These are phyloP conservation scores for Recurvirostra avosetta DNA, from an alignment of 2,113 vertebrate species.

Conservation along the genomic window DNA sequence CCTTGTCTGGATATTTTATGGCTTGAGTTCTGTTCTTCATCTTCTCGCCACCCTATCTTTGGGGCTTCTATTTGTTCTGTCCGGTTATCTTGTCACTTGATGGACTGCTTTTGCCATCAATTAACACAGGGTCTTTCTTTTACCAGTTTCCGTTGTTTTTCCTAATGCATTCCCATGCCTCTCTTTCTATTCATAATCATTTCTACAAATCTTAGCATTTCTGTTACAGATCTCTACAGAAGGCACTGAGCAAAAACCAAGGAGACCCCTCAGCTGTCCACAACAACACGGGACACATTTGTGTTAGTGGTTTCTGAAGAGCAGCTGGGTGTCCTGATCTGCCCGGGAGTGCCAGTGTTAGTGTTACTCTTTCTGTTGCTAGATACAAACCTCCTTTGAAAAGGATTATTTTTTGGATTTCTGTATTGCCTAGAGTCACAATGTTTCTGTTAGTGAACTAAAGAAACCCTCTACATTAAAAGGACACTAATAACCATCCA, in stretches of 20 bases:
- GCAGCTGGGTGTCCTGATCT: neutral
- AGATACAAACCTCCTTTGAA: neutral
- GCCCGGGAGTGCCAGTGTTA: neutral
- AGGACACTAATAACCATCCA: too few species aligned
- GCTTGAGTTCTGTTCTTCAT: neutral
- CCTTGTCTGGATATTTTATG: neutral
- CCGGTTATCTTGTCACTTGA: neutral
- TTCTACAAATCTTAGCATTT: neutral
- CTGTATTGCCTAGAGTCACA: neutral
- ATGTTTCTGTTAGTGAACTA: too few species aligned
- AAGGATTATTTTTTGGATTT: neutral
- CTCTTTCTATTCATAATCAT: neutral
- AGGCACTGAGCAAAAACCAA: neutral
- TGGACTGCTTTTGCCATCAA: neutral
- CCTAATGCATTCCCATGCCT: accelerated
- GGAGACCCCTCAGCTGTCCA: neutral
- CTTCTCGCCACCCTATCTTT: neutral
- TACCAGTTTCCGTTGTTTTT: neutral
- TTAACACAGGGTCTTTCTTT: neutral
- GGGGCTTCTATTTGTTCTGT: neutral
- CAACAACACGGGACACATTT: accelerated
- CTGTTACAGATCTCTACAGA: neutral
- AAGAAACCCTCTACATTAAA: too few species aligned
- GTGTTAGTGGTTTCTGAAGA: neutral
- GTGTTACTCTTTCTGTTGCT: neutral